Base-by-base conservation (phyloP, 2,888 invertebrate genomes). In the Cryptosula pallasiana region DNA sequence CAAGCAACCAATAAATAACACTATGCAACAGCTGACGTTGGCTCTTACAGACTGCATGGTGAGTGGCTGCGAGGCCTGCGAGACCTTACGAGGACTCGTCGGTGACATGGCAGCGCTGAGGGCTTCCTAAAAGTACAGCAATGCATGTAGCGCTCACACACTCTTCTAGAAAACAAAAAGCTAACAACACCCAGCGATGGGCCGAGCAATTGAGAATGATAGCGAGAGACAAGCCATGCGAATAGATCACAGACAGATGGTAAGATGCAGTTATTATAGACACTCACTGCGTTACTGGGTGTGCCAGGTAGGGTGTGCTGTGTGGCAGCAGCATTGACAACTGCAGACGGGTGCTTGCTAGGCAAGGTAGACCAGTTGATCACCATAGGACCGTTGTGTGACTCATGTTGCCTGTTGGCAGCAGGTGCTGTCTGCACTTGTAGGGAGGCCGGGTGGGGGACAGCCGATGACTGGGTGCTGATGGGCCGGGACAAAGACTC, bases 41-140 rank as follows among this genome's bases (percentile, higher is more conserved):
- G n/a, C 2, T 34, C 63, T 63, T 63, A 63, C 63, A 63, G 63
- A 63, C 13, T 20, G 32, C 34, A 34, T 5, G 25, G 55, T 55
- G 9, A 25, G 55, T n/a, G 20, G 63, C 27, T 32, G 63, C 20
- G 63, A 63, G 13, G 63, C 9, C 27, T 63, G 63, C 2, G 63
- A 63, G 63, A 32, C 63, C 27, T 63, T 63, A 29, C 63, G 63
- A 29, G 63, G 63, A 63, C 63, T 63, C 25, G 63, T 63, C 32
- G 63, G 63, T 29, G 63, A 63, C 63, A 63, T 63, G 5, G 63
- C 57, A 5, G 57, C 57, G 25, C 57, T 57, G 5, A 57, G 20
- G n/a, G 63, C n/a, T 9, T 32, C 63, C 63, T 63, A 32, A 63
- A 63, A 63, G 13, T 3, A 63, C n/a, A n/a, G n/a, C n/a, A n/a